Evolutionary conservation across 2,113 vertebrate species (phyloP), one percentile per base, ranked within the genome.

Genomic region (Xiphophorus maculatus): DNA sequence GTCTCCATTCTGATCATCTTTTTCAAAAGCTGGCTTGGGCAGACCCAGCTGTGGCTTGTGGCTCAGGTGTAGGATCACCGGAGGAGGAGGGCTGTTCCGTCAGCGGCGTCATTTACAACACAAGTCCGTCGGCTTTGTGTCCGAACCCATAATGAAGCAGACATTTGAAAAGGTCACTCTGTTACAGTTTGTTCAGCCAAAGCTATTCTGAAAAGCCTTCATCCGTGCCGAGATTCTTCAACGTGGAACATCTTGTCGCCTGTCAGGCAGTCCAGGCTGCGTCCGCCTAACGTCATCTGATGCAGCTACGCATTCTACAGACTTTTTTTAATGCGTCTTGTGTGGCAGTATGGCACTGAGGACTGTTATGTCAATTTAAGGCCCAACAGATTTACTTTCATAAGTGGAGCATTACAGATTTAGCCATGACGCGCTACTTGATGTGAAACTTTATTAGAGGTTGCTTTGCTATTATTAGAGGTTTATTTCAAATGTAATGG

Each of bases 1-100:
- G 76, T 69, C 42, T 81, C 76, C 83, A 71, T 79, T 76, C 87
- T 79, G 88, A 92, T 91, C 92, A 92, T 90, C 89, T 85, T 76
- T 74, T 84, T 82, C 37, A 60, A 72, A 88, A 83, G 71, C 67
- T 33, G 42, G 74, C 74, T 73, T 82, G 86, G 83, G 84, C 82
- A 71, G 83, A 83, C 67, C 84, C 88, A 85, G 89, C 91, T 90
- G 88, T 85, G 88, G 77, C 81, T 77, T 65, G 74, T 66, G 84
- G 78, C 75, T 85, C 85, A 89, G 90, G 90, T 90, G 83, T 63
- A 63, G 79, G 42, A 48, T 58, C 28, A 70, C 44, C 27, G 84
- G 70, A 77, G 67, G 74, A 60, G 81, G 84, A 33, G 72, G 48
- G 72, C 85, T 79, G 74, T 84, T 76, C 37, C 7, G 58, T 51